Evolutionary conservation across 2,113 vertebrate species (phyloP), one percentile per base, ranked within the genome.

Genomic region (Bothrops jararaca): DNA sequence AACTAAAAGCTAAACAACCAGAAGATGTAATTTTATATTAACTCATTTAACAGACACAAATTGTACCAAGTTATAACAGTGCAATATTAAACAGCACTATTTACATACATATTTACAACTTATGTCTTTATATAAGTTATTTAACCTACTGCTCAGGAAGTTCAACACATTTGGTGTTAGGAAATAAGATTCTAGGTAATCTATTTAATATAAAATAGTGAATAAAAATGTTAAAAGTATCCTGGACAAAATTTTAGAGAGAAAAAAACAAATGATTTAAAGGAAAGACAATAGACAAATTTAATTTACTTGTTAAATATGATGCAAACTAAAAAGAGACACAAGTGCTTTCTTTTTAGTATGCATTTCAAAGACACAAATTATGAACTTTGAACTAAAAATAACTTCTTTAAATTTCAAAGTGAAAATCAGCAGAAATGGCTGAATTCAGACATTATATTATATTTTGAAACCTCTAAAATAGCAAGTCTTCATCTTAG

Each of bases 91-190:
- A 97, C 94, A 97, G 96, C 97, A 97, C 96, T 98, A 98, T 98
- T 98, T 98, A 98, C 97, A 98, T 97, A 97, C 96, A 94, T 97
- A 98, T 97, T 97, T 98, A 98, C 97, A 98, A 88, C 48, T 58
- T 93, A 89, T 1, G 91, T 94, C 89, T 97, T 96, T 95, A 95
- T 85, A 95, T 92, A 92, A 93, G 91, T 92, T 94, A 90, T 93
- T 93, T 91, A 91, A 89, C 26, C 88, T 96, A 95, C 87, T 93
- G 96, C 95, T 26, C 90, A 88, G 91, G 92, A 96, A 96, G 60
- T 88, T 96, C 94, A 94, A 96, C 95, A 95, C 94, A 26, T 74
- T 93, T 64, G 95, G 20, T 74, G 95, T 95, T 94, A 95, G 60
- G 90, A 95, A 97, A 93, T 34, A 89, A 80, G 94, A 93, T 93